phyloP scores from a whole-genome alignment of 2,113 vertebrate genomes.

The Varanus salvator region DNA sequence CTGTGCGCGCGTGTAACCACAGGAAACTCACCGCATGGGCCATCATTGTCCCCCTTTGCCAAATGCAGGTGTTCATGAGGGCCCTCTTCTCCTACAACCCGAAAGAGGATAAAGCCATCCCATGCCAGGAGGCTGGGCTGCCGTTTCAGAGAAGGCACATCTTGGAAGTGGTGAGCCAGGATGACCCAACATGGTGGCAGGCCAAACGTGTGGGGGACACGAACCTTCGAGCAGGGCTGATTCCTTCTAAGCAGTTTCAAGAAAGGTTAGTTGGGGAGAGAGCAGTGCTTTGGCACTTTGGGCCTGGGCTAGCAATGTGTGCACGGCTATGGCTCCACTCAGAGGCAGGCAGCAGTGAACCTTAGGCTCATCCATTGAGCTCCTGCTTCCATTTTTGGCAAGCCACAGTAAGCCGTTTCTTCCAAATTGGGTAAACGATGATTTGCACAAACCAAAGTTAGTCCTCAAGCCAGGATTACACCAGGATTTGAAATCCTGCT shows the following conservation, averaged over 20 bases:
- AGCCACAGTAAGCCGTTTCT: neutral
- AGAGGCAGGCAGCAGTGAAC: neutral
- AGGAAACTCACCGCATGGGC: neutral
- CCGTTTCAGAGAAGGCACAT: conserved; percentile 88
- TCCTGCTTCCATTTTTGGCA: no score
- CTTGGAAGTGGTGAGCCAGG: conserved; percentile 94
- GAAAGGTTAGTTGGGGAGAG: conserved; percentile 84
- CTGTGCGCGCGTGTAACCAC: neutral
- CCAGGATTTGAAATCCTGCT: neutral
- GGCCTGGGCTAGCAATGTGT: neutral
- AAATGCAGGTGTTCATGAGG: conserved; percentile 87
- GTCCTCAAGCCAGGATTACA: neutral
- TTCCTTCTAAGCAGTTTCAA: conserved; percentile 93
- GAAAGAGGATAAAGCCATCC: conserved; percentile 92
- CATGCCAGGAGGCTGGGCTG: conserved; percentile 94
- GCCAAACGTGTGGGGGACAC: conserved; percentile 92
- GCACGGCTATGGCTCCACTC: neutral
- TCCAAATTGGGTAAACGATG: neutral
- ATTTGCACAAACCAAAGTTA: neutral
- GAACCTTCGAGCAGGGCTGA: conserved; percentile 91
- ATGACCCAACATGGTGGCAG: conserved; percentile 95
- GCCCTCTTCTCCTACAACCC: conserved; percentile 94
- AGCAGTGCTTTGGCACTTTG: neutral
- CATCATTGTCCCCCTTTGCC: neutral
- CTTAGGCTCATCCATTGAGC: neutral